A percentile compares a stretch with the other conserved stretches of the same genome.
Evolutionary conservation across 1,140 invertebrate genomes (phyloP).

Genomic region (Drosophila quadrilineata): DNA sequence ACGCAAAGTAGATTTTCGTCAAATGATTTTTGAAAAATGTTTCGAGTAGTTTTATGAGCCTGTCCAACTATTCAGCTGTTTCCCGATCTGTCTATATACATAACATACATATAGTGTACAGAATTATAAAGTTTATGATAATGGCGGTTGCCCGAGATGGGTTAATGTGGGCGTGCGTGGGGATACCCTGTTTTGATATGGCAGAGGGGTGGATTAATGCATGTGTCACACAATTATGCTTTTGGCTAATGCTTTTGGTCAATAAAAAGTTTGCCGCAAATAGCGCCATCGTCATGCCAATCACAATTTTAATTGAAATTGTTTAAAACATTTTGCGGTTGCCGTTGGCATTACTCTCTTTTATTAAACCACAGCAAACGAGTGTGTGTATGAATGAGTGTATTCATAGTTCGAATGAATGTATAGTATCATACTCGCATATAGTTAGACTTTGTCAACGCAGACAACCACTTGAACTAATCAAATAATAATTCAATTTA

Average conservation of each 20-base stretch:
- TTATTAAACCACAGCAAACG: conserved; percentile 5
- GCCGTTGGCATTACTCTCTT: background rate
- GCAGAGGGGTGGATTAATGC: no score
- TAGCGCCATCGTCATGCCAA: conserved; percentile 19
- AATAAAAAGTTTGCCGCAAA: background rate
- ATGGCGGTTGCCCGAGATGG: no score
- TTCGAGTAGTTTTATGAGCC: conserved; percentile 47
- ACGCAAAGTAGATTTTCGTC: conserved; percentile 51
- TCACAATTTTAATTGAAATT: conserved; percentile 22
- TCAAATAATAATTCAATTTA: no score
- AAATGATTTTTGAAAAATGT: conserved; percentile 57
- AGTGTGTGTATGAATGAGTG: no score
- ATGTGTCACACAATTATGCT: conserved; percentile 35
- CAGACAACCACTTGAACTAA: no score
- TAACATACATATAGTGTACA: background rate
- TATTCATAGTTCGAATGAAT: no score
- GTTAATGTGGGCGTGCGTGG: no score
- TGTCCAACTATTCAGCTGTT: conserved; percentile 22
- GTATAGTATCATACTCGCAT: no score
- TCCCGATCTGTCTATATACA: no score
- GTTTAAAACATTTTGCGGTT: conserved; percentile 3
- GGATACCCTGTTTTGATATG: no score
- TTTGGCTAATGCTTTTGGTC: conserved; percentile 21
- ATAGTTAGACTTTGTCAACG: no score
- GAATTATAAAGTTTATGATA: conserved; percentile 11